Percentiles rank a stretch among this genome's conserved stretches.
These are phyloP conservation scores for Loriculus beryllinus DNA, from an alignment of 2,797 vertebrate genomes.

Conservation along the genomic window DNA sequence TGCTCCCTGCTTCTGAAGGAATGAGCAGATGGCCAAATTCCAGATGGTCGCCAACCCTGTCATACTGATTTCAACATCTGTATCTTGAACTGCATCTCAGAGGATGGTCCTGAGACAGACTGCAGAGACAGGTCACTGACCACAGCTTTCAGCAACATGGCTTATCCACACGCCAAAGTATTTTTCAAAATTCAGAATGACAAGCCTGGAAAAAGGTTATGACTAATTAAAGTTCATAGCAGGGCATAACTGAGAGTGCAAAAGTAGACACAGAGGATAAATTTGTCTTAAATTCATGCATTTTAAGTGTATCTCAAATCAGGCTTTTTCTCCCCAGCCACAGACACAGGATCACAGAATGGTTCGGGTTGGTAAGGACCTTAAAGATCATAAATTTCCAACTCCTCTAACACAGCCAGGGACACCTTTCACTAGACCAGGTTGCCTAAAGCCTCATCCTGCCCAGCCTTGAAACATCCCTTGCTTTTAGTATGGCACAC, in stretches of 20 bases:
- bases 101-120: slow-evolving; percentile 10
- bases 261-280: background rate
- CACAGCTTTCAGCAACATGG: background rate
- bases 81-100: background rate
- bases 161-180: background rate
- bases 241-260: background rate
- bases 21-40: slow-evolving; percentile 30
- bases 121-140: background rate
- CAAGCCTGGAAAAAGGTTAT: slow-evolving; percentile 25
- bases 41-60: background rate
- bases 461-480: background rate
- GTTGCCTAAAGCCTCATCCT: background rate
- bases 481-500: background rate
- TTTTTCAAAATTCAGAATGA: slow-evolving; percentile 29
- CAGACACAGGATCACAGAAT: background rate
- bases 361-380: background rate
- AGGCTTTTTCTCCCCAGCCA: background rate
- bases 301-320: background rate
- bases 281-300: background rate
- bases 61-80: slow-evolving; percentile 26
- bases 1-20: background rate
- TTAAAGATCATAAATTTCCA: background rate
- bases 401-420: background rate
- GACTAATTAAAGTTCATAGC: background rate
- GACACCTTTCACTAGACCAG: background rate